These are phyloP conservation scores for Drosophila sulfurigaster DNA, from an alignment of 1,140 invertebrate genomes.

Conservation along the genomic window DNA sequence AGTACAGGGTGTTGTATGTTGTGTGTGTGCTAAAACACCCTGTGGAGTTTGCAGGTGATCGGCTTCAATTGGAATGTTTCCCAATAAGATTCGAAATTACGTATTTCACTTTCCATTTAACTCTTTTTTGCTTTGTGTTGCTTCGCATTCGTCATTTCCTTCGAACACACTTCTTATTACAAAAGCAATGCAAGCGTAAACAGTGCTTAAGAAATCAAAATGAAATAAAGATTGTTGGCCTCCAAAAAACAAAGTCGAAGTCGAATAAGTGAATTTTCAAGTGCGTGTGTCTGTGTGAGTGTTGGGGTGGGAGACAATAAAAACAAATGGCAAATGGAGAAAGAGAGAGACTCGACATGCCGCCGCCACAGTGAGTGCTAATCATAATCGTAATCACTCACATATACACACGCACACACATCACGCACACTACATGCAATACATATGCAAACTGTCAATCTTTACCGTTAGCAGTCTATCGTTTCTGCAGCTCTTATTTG, in stretches of 20 bases:
- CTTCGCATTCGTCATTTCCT: neutral
- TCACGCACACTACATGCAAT: neutral
- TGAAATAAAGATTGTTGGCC: slow-evolving; percentile 44
- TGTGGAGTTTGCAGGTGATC: slow-evolving; percentile 3
- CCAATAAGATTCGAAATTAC: slow-evolving; percentile 6
- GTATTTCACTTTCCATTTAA: neutral
- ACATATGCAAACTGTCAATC: slow-evolving; percentile 43
- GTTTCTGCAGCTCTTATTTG: slow-evolving; percentile 55
- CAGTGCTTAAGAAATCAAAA: slow-evolving; percentile 33
- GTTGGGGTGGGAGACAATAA: slow-evolving; percentile 13
- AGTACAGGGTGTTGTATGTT: slow-evolving; percentile 19
- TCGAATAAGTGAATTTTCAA: neutral
- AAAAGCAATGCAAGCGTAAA: slow-evolving; percentile 24
- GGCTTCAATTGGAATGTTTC: slow-evolving; percentile 4
- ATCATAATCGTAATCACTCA: slow-evolving; percentile 59
- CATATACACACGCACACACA: slow-evolving; percentile 1
- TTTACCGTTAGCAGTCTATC: slow-evolving; percentile 63
- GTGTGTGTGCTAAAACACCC: neutral
- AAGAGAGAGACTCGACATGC: neutral
- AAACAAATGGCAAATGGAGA: slow-evolving; percentile 41
- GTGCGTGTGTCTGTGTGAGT: neutral
- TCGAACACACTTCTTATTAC: slow-evolving; percentile 4
- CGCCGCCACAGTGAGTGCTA: slow-evolving; percentile 30
- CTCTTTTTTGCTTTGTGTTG: neutral
- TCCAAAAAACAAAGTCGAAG: slow-evolving; percentile 25